Evolutionary conservation across 2,888 invertebrate species (phyloP), one percentile per base, ranked within the genome.

Genomic region (Plebejus anna): DNA sequence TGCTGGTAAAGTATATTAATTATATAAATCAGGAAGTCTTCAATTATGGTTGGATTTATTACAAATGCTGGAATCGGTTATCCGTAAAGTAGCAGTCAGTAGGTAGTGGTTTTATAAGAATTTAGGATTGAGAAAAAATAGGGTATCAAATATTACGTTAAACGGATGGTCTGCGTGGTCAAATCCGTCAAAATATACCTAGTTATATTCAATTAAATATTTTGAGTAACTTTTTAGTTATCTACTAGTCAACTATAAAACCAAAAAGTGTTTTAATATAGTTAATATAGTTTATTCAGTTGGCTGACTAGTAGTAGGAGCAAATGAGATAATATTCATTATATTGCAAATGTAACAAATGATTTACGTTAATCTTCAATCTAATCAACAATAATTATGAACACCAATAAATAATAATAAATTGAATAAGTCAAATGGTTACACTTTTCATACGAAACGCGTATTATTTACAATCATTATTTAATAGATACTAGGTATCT

Each of bases 1-100:
- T 91, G 92, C 88, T 88, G 83, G 87, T 87, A 88, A 88, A 88
- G 84, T 85, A 86, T 84, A 87, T 85, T 88, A 89, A 90, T 91
- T 90, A 88, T 88, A 87, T 82, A 84, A 86, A 85, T 84, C 88
- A 89, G 89, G 90, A 91, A 90, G 88, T 88, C 86, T 85, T 87
- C 87, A 89, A 86, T 83, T 84, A 82, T 78, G 77, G 13, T 78
- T 77, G 81, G 80, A 83, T 82, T 83, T 82, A 84, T 81, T 79
- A 80, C 75, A 66, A 66, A 73, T 79, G 76, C 76, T 55, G 76
- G 77, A 79, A 79, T 72, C 73, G 80, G 76, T 77, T 75, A 75
- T 77, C 22, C 32, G 70, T 32, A 22, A 32, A 57, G 61, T 61
- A 61, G 28, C 1, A 61, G 28, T 61, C 28, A 22, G 7, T 11